Conservation (phyloP, 2,888 invertebrate species). For the Eumerus sabulonum region DNA sequence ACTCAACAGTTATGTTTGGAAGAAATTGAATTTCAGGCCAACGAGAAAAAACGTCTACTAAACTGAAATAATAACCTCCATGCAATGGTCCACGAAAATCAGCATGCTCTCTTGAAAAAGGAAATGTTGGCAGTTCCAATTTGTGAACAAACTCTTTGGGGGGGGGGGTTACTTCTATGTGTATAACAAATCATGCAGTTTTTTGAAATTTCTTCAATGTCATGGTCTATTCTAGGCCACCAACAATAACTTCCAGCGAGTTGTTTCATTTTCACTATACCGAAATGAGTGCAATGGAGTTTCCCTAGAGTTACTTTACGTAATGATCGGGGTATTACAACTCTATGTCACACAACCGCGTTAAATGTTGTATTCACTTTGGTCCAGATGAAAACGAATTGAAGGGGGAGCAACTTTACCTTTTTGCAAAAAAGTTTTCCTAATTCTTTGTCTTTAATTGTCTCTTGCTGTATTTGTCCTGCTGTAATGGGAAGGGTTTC, state of each 20-base stretch:
- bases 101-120: slow-evolving; percentile 69
- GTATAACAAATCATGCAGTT: slow-evolving; percentile 2
- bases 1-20: slow-evolving; percentile 58
- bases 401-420: neutral
- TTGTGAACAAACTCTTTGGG: too few relatives aligned
- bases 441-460: slow-evolving; percentile 16
- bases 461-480: slow-evolving; percentile 16
- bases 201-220: slow-evolving; percentile 42
- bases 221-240: slow-evolving; percentile 57
- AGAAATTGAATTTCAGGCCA: slow-evolving; percentile 69
- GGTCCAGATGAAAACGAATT: slow-evolving; percentile 15
- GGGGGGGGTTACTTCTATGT: too few relatives aligned
- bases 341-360: slow-evolving; percentile 55
- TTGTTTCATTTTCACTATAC: slow-evolving; percentile 18
- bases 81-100: slow-evolving; percentile 40
- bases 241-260: slow-evolving; percentile 22
- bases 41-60: slow-evolving; percentile 63
- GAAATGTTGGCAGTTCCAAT: neutral
- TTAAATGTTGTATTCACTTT: slow-evolving; percentile 61
- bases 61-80: slow-evolving; percentile 57
- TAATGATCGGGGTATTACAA: slow-evolving; percentile 20
- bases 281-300: slow-evolving; percentile 39
- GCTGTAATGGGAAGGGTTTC: slow-evolving; percentile 6
- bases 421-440: neutral
- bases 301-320: slow-evolving; percentile 7